Evolutionary conservation across 1,140 invertebrate species (phyloP).

Genomic region (Plutomurus gul): DNA sequence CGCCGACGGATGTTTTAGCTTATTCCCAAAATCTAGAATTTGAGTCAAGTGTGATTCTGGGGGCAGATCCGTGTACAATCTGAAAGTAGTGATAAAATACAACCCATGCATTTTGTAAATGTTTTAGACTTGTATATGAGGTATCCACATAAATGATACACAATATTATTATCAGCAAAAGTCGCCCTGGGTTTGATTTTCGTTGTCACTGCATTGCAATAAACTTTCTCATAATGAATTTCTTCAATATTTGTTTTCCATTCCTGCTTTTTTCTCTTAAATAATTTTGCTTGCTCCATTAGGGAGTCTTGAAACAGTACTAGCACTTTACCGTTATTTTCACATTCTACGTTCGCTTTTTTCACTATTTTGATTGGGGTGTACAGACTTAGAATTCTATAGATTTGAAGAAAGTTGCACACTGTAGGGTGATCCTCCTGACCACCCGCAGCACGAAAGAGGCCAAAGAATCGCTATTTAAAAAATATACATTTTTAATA

Average conservation of each 20-base stretch:
- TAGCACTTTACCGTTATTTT: not conserved
- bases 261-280: not conserved
- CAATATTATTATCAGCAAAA: not conserved
- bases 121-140: not conserved
- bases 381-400: slow-evolving; percentile 4
- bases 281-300: not conserved
- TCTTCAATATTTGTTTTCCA: not conserved
- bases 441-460: slow-evolving; percentile 5
- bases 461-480: slow-evolving; percentile 26
- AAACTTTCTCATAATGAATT: too few species aligned
- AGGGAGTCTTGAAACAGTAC: not conserved
- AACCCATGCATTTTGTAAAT: not conserved
- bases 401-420: not conserved
- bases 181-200: not conserved
- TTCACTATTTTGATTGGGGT: not conserved
- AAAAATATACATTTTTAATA: not conserved
- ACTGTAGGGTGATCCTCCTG: slow-evolving; percentile 29
- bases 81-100: not conserved
- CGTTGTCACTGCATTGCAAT: not conserved
- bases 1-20: not conserved
- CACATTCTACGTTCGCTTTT: not conserved
- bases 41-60: not conserved
- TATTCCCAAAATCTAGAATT: not conserved
- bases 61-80: not conserved
- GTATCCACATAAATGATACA: not conserved